Evolutionary conservation across 1,140 invertebrate species (phyloP).

Genomic region (Heliconius melpomene): DNA sequence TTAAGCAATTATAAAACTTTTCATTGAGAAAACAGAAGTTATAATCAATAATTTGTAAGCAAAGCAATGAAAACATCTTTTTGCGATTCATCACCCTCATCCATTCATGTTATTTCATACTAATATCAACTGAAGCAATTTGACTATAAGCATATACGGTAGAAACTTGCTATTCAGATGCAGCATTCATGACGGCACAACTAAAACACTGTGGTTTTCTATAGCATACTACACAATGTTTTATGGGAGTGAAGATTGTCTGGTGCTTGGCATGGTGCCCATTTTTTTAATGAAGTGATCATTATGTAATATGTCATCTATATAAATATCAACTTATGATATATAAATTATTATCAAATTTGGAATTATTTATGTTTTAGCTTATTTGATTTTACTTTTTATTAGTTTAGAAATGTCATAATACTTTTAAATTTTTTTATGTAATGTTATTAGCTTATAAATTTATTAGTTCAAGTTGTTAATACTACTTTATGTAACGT

Average conservation of each 20-base stretch:
- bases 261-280: slow-evolving; percentile 11
- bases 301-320: slow-evolving; percentile 18
- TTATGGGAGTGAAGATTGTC: slow-evolving; percentile 16
- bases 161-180: slow-evolving; percentile 55
- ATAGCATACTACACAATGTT: slow-evolving; percentile 15
- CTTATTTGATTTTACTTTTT: too few species aligned
- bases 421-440: too few species aligned
- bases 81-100: not conserved
- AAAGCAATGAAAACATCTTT: too few species aligned
- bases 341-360: too few species aligned
- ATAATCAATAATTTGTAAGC: too few species aligned
- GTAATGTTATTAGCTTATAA: not conserved
- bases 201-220: not conserved
- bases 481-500: not conserved
- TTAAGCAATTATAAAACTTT: too few species aligned
- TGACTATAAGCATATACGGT: slow-evolving; percentile 66
- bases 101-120: not conserved
- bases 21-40: too few species aligned
- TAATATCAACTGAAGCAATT: slow-evolving; percentile 70
- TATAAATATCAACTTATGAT: not conserved
- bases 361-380: not conserved
- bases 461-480: not conserved
- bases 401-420: too few species aligned
- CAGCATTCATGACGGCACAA: slow-evolving; percentile 25
- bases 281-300: slow-evolving; percentile 6